Evolutionary conservation across 1,140 invertebrate species (phyloP).

Genomic region (Cryptotermes secundus): DNA sequence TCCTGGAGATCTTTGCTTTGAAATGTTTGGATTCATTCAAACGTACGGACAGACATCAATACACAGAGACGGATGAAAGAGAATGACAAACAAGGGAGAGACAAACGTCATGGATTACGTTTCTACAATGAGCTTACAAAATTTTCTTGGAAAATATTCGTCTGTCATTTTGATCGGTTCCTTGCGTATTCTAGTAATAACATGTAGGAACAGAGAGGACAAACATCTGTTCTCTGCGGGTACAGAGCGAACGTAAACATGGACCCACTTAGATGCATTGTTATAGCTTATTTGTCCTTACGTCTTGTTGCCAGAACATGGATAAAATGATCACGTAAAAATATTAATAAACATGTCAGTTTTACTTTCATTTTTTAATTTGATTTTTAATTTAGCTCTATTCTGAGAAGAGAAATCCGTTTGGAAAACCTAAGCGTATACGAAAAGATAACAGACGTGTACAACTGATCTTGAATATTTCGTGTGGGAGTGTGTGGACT

Average conservation of each 20-base stretch:
- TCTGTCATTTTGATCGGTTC: constrained; percentile 16
- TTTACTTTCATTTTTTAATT: too few species aligned
- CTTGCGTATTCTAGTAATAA: constrained; percentile 2
- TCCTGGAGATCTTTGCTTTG: background rate
- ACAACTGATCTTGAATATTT: background rate
- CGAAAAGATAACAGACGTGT: background rate
- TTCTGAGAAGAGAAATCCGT: background rate
- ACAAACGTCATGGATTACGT: background rate
- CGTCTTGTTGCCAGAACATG: too few species aligned
- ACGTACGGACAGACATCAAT: background rate
- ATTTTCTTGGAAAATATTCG: background rate
- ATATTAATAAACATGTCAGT: too few species aligned
- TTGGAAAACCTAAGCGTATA: background rate
- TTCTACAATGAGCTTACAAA: background rate
- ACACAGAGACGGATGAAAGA: background rate
- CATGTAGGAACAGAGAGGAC: background rate
- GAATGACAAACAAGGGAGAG: constrained; percentile 14
- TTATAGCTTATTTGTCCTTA: too few species aligned
- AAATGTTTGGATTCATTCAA: constrained; percentile 10
- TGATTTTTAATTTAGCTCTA: too few species aligned
- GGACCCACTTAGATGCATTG: too few species aligned
- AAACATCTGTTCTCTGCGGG: background rate
- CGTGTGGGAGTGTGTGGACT: background rate
- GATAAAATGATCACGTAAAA: too few species aligned
- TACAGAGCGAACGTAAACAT: background rate